Base-by-base conservation (phyloP, 2,888 invertebrate species). In the Tetragonisca angustula region DNA sequence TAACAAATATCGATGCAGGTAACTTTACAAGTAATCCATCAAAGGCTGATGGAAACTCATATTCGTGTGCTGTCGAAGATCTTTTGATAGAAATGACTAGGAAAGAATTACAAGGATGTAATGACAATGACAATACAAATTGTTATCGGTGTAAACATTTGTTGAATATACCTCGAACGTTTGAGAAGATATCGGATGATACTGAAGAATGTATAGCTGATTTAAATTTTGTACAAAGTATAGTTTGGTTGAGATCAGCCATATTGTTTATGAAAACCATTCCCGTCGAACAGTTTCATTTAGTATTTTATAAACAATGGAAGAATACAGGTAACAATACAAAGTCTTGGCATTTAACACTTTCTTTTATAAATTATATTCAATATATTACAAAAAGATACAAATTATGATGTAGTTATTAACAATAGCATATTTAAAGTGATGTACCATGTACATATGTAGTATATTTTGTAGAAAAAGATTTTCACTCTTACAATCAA, bases 151-250 rank as follows among this genome's bases (percentile, higher is more conserved):
- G 84, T 56, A 73, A 36, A 24, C 73, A 80, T 24, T 76, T 81
- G 19, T 70, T 72, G 27, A 68, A 80, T 36, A 24, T 79, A 75
- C 75, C 89, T 1, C 67, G 24, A 19, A 0, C 17, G 2, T n/a
- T 19, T 6, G 68, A 76, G n/a, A 65, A 13, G 19, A 24, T 43
- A 13, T 61, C 78, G 4, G 15, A 49, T 36, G 71, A 43, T 4
- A 36, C 76, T 21, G 69, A 36, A 69, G 71, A 52, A 56, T 81
- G 76, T n/a, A 69, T 83, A 15, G 67, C 52, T n/a, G 85, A 90
- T 50, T 43, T 91, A 50, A 78, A 24, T 76, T 90, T 90, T n/a
- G 56, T 90, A 15, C 88, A 89, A 72, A 85, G 87, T 13, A 76
- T 91, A 56, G 83, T 88, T 11, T 88, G 86, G 86, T 65, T 90